Evolutionary conservation across 2,113 vertebrate genomes (phyloP).

Genomic region (Chloropsis cyanopogon): DNA sequence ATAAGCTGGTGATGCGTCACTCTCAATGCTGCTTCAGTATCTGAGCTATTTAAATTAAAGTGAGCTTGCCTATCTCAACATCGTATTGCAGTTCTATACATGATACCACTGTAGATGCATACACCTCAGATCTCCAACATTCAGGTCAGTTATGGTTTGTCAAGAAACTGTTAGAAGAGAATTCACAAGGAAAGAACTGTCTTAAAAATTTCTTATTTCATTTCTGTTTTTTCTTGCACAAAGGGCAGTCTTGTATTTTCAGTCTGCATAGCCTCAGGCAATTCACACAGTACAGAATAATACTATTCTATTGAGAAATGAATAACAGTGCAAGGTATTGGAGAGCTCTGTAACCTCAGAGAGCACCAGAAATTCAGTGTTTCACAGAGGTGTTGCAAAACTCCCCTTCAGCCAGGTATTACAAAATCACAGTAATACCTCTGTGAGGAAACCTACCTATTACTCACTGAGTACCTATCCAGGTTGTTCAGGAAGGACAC

Average conservation of each 20-base stretch:
- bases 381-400: not conserved
- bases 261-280: conserved; percentile 19
- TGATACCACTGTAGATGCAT: not conserved
- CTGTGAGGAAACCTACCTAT: not conserved
- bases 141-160: not conserved
- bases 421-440: not conserved
- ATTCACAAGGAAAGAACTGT: conserved; percentile 4
- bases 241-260: not conserved
- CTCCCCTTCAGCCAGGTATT: not conserved
- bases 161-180: not conserved
- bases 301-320: conserved; percentile 6
- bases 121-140: not conserved
- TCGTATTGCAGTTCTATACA: not conserved
- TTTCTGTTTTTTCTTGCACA: conserved; percentile 15
- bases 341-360: not conserved
- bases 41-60: not conserved
- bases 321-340: not conserved
- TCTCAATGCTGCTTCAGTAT: not conserved
- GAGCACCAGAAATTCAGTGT: not conserved
- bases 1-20: not conserved
- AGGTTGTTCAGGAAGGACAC: not conserved
- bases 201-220: conserved; percentile 12
- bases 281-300: not conserved
- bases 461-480: not conserved
- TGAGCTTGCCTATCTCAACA: not conserved